Percentiles rank a stretch among this genome's conserved stretches.
Conservation (phyloP, 2,888 invertebrate genomes). For the Melipona beecheii region DNA sequence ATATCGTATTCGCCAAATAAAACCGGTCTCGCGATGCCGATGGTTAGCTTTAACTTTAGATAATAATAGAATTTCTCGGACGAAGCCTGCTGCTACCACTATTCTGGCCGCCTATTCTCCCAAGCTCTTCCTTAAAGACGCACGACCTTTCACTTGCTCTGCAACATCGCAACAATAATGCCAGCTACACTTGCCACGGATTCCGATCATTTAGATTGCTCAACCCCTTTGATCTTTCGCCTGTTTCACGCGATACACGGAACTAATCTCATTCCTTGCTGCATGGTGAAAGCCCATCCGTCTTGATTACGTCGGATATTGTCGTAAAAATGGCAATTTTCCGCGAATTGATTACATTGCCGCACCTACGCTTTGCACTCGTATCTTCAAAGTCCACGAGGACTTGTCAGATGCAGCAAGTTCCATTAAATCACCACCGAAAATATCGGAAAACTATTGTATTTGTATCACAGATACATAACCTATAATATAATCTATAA, state of each 20-base stretch:
- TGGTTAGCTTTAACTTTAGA: not conserved
- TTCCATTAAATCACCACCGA: not conserved
- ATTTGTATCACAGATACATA: not conserved
- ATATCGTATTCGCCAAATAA: conserved; percentile 5
- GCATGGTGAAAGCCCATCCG: conserved; percentile 48
- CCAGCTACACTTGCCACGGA: conserved; percentile 47
- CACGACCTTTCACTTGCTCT: conserved; percentile 44
- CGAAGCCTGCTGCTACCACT: not conserved
- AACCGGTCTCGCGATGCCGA: not conserved
- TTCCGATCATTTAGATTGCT: conserved; percentile 46
- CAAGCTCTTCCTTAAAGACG: conserved; percentile 26
- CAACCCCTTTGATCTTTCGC: conserved; percentile 46
- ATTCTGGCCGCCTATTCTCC: not conserved
- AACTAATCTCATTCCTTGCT: conserved; percentile 42
- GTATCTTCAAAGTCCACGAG: conserved; percentile 8
- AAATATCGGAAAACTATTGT: not conserved
- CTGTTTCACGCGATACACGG: conserved; percentile 35
- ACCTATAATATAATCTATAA: not conserved
- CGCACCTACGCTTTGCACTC: conserved; percentile 38
- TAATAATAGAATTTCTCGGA: conserved; percentile 37
- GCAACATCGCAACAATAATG: conserved; percentile 35
- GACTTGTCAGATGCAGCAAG: conserved; percentile 6
- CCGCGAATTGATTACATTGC: conserved; percentile 26
- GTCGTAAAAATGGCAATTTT: conserved; percentile 52
- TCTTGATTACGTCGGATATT: conserved; percentile 23